A percentile compares a stretch with the other conserved stretches of the same genome.
Evolutionary conservation across 1,140 invertebrate species (phyloP).

Genomic region (Microplitis mediator): DNA sequence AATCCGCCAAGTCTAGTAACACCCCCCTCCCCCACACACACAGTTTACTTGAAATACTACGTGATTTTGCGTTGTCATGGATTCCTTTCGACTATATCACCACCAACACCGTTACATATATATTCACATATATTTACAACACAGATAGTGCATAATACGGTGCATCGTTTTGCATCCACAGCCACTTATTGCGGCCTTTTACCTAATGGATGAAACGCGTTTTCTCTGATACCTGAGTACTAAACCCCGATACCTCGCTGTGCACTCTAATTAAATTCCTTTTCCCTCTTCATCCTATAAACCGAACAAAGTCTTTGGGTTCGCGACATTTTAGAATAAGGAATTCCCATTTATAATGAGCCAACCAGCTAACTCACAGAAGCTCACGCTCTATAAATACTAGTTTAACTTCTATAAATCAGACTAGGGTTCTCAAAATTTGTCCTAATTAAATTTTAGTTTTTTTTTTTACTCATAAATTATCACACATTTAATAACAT

Average conservation of each 20-base stretch:
- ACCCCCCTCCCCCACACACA: too few relatives aligned
- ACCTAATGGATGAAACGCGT: slow-evolving; percentile 22
- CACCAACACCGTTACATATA: not conserved
- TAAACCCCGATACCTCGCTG: not conserved
- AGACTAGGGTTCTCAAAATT: not conserved
- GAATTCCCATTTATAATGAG: slow-evolving; percentile 26
- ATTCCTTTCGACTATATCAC: not conserved
- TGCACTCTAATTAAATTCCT: slow-evolving; percentile 30
- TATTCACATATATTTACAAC: too few relatives aligned
- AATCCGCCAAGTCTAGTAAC: too few relatives aligned
- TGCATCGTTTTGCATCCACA: not conserved
- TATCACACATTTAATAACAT: too few relatives aligned
- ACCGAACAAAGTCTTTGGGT: not conserved
- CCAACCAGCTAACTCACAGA: not conserved
- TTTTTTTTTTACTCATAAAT: not conserved
- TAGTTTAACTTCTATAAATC: slow-evolving; percentile 16
- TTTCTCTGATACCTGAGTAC: slow-evolving; percentile 15
- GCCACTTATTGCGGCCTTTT: not conserved
- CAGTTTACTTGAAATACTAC: not conserved
- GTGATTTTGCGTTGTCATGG: not conserved
- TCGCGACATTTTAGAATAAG: slow-evolving; percentile 16
- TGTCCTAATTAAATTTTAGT: not conserved
- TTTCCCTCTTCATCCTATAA: not conserved
- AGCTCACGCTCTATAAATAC: slow-evolving; percentile 7
- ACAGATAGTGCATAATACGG: too few relatives aligned